These are phyloP conservation scores for Halesus radiatus DNA, from an alignment of 1,140 invertebrate species.

Conservation along the genomic window DNA sequence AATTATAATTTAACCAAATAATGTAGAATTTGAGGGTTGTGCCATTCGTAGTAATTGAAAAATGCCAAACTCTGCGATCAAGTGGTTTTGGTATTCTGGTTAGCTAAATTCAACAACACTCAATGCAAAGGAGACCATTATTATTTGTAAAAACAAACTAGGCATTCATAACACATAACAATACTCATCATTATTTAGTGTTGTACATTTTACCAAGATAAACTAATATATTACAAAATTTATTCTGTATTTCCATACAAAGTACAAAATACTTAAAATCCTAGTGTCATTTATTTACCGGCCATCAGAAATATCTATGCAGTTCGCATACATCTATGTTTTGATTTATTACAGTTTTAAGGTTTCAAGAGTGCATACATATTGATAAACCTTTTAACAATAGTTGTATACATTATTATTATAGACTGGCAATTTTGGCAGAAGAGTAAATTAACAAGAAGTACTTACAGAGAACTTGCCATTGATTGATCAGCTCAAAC, in stretches of 20 bases:
- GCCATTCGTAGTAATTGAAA: slow-evolving; percentile 22
- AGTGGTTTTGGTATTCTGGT: background rate
- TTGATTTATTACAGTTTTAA: no score
- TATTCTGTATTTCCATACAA: slow-evolving; percentile 36
- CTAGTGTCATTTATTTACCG: slow-evolving; percentile 26
- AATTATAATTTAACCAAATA: slow-evolving; percentile 31
- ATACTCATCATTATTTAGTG: slow-evolving; percentile 17
- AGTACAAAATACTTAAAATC: slow-evolving; percentile 36
- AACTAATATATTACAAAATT: slow-evolving; percentile 18
- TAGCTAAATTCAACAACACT: slow-evolving; percentile 19
- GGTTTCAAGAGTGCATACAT: no score
- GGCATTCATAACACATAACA: background rate
- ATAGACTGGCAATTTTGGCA: no score
- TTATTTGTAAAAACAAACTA: slow-evolving; percentile 9
- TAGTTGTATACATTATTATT: no score
- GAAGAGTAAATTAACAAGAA: no score
- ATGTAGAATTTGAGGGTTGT: slow-evolving; percentile 27
- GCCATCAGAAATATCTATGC: background rate
- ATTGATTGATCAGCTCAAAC: no score
- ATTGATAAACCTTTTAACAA: no score
- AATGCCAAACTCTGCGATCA: slow-evolving; percentile 16
- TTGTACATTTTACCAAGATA: slow-evolving; percentile 17
- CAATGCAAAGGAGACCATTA: slow-evolving; percentile 14
- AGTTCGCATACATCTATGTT: no score
- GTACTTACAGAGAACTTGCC: no score